Conservation (phyloP, 2,888 invertebrate genomes). For the Drosophila kokeensis region DNA sequence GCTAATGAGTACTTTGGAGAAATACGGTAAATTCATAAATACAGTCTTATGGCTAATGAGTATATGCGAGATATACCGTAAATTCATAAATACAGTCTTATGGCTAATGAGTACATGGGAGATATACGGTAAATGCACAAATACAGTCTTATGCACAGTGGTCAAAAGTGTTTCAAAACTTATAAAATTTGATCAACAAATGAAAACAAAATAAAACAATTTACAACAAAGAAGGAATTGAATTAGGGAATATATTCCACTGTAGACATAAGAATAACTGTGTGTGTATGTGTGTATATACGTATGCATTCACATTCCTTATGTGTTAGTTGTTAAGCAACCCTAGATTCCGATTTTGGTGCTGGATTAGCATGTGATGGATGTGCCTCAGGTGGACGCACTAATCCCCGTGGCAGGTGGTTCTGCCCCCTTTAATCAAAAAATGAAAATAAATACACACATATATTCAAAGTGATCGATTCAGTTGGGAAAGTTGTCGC, state of each 20-base stretch:
- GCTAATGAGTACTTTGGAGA: too few relatives aligned
- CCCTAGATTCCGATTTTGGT: constrained; percentile 26
- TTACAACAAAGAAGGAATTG: not conserved
- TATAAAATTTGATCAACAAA: not conserved
- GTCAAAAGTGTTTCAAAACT: not conserved
- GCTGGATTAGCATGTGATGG: constrained; percentile 60
- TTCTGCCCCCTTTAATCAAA: constrained; percentile 5
- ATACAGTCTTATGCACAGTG: not conserved
- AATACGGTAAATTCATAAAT: not conserved
- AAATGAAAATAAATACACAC: not conserved
- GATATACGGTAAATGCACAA: too few relatives aligned
- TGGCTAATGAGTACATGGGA: not conserved
- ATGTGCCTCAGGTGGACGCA: constrained; percentile 59
- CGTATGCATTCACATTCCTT: not conserved
- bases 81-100: not conserved
- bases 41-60: not conserved
- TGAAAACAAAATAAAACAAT: not conserved
- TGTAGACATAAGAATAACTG: not conserved
- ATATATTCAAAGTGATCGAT: constrained; percentile 35
- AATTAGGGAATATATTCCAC: not conserved
- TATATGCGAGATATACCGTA: not conserved
- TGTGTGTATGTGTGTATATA: not conserved
- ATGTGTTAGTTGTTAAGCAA: not conserved
- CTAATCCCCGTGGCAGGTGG: constrained; percentile 50
- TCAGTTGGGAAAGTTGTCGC: not conserved